Conservation (phyloP, 2,888 invertebrate species). For the Caenorhabditis afra region DNA sequence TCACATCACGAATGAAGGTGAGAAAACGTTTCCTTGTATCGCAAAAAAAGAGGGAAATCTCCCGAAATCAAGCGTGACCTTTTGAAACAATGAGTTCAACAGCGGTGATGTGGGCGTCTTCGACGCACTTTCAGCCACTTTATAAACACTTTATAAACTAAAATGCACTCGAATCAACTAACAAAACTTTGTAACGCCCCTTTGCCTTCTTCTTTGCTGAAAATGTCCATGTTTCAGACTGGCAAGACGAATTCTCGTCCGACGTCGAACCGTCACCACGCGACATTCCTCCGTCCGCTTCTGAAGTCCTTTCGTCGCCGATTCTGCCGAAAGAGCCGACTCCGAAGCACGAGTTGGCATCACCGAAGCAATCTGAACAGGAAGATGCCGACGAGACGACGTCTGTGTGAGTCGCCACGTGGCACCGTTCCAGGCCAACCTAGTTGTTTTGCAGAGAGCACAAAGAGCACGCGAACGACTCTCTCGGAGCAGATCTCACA, state of each 20-base stretch:
- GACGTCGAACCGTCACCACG: conserved; percentile 72
- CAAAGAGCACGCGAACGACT: conserved; percentile 82
- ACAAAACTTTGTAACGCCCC: conserved; percentile 15
- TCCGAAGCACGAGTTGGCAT: conserved; percentile 21
- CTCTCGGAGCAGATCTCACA: conserved; percentile 90
- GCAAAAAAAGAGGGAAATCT: conserved; percentile 1
- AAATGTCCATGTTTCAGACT: conserved; percentile 70
- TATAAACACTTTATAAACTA: conserved; percentile 5
- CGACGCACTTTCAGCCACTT: background rate
- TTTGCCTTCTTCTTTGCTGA: background rate
- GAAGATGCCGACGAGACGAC: conserved; percentile 47
- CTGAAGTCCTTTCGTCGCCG: conserved; percentile 33
- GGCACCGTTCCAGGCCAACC: background rate
- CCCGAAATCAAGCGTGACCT: background rate
- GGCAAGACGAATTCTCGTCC: conserved; percentile 79
- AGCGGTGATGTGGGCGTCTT: background rate
- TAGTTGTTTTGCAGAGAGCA: conserved; percentile 24
- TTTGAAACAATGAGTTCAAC: background rate
- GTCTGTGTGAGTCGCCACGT: conserved; percentile 18
- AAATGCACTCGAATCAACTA: conserved; percentile 37
- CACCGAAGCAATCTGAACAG: conserved; percentile 36
- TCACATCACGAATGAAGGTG: conserved; percentile 79
- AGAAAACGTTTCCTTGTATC: background rate
- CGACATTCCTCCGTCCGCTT: conserved; percentile 49
- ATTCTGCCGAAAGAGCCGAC: conserved; percentile 28